Conservation (phyloP, 2,888 invertebrate species). For the Pteria penguin region DNA sequence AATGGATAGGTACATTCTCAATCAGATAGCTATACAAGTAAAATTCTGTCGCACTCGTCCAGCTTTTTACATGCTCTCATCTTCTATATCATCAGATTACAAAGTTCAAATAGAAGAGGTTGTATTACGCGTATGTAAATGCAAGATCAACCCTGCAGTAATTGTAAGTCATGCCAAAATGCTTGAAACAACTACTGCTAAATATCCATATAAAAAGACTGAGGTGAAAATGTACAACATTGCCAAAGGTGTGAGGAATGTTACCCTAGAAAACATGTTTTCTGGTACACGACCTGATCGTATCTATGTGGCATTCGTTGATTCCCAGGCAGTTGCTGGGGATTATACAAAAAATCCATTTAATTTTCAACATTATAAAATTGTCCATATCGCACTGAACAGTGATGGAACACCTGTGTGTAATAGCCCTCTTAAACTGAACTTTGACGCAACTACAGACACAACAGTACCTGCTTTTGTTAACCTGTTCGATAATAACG, state of each 20-base stretch:
- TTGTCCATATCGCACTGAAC: conserved; percentile 38
- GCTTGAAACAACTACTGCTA: too few species aligned
- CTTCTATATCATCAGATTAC: neutral
- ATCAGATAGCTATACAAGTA: conserved; percentile 32
- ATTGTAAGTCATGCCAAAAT: too few species aligned
- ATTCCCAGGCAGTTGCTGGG: conserved; percentile 40
- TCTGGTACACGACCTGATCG: conserved; percentile 37
- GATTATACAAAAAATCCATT: conserved; percentile 42
- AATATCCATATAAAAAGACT: conserved; percentile 31
- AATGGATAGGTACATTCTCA: conserved; percentile 24
- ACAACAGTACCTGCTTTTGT: conserved; percentile 32
- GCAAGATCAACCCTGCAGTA: too few species aligned
- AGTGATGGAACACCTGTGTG: conserved; percentile 41
- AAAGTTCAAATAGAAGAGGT: too few species aligned
- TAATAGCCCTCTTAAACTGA: conserved; percentile 38
- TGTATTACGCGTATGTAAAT: too few species aligned
- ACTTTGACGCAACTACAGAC: conserved; percentile 22
- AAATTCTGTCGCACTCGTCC: conserved; percentile 24
- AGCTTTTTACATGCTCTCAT: conserved; percentile 17
- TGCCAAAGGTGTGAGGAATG: conserved; percentile 28
- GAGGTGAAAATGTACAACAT: conserved; percentile 31
- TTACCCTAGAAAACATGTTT: conserved; percentile 44
- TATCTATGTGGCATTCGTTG: conserved; percentile 37
- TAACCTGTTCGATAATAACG: conserved; percentile 28
- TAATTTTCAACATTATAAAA: conserved; percentile 42